Percentiles rank a stretch among this genome's conserved stretches.
Conservation (phyloP, 2,113 vertebrate genomes). For the Otolemur garnettii region DNA sequence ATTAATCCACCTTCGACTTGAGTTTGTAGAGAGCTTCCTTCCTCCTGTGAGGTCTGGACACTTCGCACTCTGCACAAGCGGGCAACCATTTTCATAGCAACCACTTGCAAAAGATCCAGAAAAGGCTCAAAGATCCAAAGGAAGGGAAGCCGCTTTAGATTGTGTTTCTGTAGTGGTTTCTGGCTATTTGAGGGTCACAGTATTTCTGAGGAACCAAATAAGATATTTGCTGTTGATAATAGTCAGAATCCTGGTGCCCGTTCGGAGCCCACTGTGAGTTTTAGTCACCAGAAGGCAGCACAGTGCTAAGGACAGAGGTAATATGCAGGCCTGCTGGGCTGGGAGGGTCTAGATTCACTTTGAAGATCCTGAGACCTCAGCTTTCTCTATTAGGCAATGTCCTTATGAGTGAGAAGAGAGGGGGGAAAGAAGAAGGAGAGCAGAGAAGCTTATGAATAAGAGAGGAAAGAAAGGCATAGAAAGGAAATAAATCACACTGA, state of each 20-base stretch:
- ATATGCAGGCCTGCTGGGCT: no score
- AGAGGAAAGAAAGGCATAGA: neutral
- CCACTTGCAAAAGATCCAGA: neutral
- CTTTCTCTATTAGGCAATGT: neutral
- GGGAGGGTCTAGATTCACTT: neutral
- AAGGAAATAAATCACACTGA: neutral
- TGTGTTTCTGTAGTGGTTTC: neutral
- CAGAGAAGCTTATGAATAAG: neutral
- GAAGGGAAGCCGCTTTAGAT: neutral
- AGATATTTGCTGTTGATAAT: neutral
- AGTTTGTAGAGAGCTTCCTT: neutral
- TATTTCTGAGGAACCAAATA: constrained; percentile 22
- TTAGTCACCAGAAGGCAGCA: neutral
- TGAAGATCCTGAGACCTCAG: neutral
- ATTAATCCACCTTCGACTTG: neutral
- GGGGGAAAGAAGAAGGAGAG: neutral
- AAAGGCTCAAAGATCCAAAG: constrained; percentile 21
- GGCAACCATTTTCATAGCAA: neutral
- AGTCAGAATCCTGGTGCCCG: neutral
- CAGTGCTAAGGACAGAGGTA: neutral
- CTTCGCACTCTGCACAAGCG: neutral
- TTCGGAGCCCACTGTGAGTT: neutral
- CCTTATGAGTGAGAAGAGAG: neutral
- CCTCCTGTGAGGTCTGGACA: neutral
- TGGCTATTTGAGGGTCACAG: neutral